Conservation (phyloP, 2,113 vertebrate species). For the Collichthys lucidus region DNA sequence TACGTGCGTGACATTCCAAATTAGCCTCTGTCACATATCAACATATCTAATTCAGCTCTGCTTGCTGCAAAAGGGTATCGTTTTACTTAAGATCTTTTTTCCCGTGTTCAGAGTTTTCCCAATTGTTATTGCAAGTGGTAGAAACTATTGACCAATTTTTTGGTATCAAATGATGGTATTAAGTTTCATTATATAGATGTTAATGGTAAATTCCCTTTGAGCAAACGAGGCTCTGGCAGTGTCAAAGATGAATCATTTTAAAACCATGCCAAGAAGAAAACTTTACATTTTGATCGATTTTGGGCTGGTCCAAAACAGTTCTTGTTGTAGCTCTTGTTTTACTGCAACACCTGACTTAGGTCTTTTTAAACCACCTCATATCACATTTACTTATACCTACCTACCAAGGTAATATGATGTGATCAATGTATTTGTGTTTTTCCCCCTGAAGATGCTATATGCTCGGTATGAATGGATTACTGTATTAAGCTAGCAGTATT, state of each 20-base stretch:
- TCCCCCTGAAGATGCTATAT: neutral
- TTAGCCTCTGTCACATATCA: slow-evolving; percentile 13
- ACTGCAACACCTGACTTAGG: neutral
- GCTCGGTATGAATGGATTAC: slow-evolving; percentile 22
- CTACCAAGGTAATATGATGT: neutral
- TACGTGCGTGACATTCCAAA: slow-evolving; percentile 21
- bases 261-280: neutral
- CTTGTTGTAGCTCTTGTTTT: slow-evolving; percentile 4
- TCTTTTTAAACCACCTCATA: slow-evolving; percentile 3
- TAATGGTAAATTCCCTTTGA: neutral
- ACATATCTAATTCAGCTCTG: neutral
- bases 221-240: neutral
- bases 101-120: neutral
- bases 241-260: neutral
- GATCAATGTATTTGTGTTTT: neutral
- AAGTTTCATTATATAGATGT: neutral
- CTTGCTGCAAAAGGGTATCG: neutral
- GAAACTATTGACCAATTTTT: slow-evolving; percentile 14
- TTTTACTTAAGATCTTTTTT: slow-evolving; percentile 13
- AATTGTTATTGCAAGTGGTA: slow-evolving; percentile 9
- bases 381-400: neutral
- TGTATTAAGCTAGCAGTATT: slow-evolving; percentile 55
- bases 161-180: slow-evolving; percentile 13
- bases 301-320: neutral
- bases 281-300: neutral